Evolutionary conservation across 1,140 invertebrate genomes (phyloP), one percentile per base, ranked within the genome.

Genomic region (Macrobrachium nipponense): DNA sequence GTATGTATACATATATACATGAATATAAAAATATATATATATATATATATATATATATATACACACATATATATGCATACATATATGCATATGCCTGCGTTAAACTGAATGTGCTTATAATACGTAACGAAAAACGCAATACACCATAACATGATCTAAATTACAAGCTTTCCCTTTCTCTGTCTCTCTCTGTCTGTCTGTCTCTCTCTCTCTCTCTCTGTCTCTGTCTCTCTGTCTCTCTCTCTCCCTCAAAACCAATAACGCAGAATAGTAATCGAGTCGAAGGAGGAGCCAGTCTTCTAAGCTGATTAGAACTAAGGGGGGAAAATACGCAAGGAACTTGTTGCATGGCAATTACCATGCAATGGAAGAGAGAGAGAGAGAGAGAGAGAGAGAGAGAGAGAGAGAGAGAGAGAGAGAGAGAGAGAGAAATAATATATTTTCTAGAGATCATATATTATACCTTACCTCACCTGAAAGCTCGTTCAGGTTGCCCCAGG

Each of bases 351-450:
- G 64, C n/a, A 23, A 66, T 17, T n/a, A 20, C n/a, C 36, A 73
- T 73, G 27, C n/a, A 66, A 23, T 20, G 64, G 27, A 23, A 66
- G 64, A 66, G 64, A 66, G 64, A 66, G 64, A 66, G 64, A 66
- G 64, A 66, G 64, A 66, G 64, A 66, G 64, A 66, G 64, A 66
- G 64, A 66, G 64, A 66, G 64, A 66, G 64, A 66, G 64, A 66
- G 64, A 66, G 64, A 66, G 64, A 66, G 64, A 66, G 64, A 66
- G 64, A 66, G 64, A 66, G 64, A 66, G 64, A 66, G 64, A 66
- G 64, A 66, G 64, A 66, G 64, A 66, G 64, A 66, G 64, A 66
- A 12, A 66, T 18, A 66, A 23, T n/a, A 66, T 66, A 66, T n/a
- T 66, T 66, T 23, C 18, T n/a, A 66, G 18, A 18, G 18, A 23